Percentiles rank a stretch among this genome's conserved stretches.
These are phyloP conservation scores for Tethea ocularis DNA, from an alignment of 2,888 invertebrate genomes.

Conservation along the genomic window DNA sequence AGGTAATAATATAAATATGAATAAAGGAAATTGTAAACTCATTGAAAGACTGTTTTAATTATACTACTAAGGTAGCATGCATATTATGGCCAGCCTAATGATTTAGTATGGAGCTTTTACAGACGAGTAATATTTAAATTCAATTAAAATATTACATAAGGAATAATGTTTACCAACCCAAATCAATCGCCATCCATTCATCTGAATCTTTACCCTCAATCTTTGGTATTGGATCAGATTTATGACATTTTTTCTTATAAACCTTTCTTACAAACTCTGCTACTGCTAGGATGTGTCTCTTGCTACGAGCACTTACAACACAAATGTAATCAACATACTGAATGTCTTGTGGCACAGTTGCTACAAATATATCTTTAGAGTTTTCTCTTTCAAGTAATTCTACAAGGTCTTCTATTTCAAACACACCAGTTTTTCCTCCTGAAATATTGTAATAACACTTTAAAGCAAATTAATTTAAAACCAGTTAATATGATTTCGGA, in stretches of 20 bases:
- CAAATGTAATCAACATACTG: slow-evolving; percentile 94
- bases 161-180: slow-evolving; percentile 83
- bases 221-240: slow-evolving; percentile 87
- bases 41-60: too few species aligned
- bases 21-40: too few species aligned
- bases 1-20: not conserved
- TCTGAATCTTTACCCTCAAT: slow-evolving; percentile 90
- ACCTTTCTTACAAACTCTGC: slow-evolving; percentile 90
- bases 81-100: too few species aligned
- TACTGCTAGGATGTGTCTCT: slow-evolving; percentile 88
- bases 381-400: slow-evolving; percentile 90
- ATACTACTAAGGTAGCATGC: too few species aligned
- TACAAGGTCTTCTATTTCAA: slow-evolving; percentile 94
- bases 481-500: too few species aligned
- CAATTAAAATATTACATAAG: not conserved
- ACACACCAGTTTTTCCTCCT: slow-evolving; percentile 94
- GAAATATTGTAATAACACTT: slow-evolving; percentile 40
- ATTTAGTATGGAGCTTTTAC: too few species aligned
- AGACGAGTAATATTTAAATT: not conserved
- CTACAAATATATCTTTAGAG: slow-evolving; percentile 91
- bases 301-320: slow-evolving; percentile 89
- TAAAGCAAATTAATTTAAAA: too few species aligned
- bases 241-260: slow-evolving; percentile 88
- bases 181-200: slow-evolving; percentile 95
- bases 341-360: slow-evolving; percentile 87